Evolutionary conservation across 2,797 vertebrate species (phyloP), one percentile per base, ranked within the genome.

Genomic region (Cheirogaleus major): DNA sequence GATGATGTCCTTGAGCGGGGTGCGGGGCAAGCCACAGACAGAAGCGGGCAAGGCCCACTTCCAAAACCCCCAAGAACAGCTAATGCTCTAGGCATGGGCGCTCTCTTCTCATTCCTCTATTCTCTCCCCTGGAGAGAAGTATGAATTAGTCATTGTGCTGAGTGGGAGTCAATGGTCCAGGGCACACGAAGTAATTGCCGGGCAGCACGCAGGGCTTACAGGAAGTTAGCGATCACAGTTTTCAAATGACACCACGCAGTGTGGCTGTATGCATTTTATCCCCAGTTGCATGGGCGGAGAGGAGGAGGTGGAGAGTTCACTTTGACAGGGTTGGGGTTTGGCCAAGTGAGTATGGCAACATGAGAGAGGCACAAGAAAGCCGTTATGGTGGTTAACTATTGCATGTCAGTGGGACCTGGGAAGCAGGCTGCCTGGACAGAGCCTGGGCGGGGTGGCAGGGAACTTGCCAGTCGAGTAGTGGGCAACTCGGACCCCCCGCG

Each of bases 71-170:
- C 0, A 0, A 63, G 48, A 59, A 48, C 25, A 85, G 35, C 23
- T 11, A 18, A 2, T 3, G 0, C 0, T 20, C 63, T n/a, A n/a
- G 23, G 25, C 2, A 2, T 7, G 18, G 30, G 65, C 4, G 11
- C 14, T n/a, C 15, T 25, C 20, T 73, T 38, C 35, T 63, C 61
- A 17, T 17, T 57, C 32, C 79, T 55, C 72, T 32, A 1, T 2
- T 69, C 50, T n/a, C 69, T 43, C 61, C 20, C 59, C 15, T 48
- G 69, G 57, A 50, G 55, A 59, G 50, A 15, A 8, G 17, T 1
- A 9, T 14, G 32, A 43, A 15, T 38, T 67, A 25, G 5, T 4
- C 69, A 25, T 20, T 43, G 63, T 12, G 55, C 14, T 4, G 8
- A 52, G 15, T 4, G 13, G 45, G 38, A 52, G 50, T 2, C 32